Evolutionary conservation across 2,797 vertebrate species (phyloP).

Genomic region (Eurystomus glaucurus): DNA sequence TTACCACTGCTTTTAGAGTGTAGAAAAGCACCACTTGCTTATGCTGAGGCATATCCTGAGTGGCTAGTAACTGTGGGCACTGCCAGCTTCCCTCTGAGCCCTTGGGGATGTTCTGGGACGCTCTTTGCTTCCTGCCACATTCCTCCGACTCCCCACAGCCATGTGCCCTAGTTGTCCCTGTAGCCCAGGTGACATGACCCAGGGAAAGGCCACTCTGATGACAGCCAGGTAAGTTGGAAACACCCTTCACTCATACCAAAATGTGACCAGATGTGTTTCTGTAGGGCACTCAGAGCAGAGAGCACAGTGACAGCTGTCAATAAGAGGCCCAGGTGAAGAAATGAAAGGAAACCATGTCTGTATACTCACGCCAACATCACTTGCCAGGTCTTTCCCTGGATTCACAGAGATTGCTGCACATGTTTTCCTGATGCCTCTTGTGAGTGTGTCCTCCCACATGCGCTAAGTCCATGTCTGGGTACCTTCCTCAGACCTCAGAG

Average conservation of each 20-base stretch:
- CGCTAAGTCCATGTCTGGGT: rapidly evolving
- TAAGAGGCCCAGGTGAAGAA: background rate
- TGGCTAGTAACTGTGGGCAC: background rate
- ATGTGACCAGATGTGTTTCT: background rate
- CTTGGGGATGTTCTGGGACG: background rate
- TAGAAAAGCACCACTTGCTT: background rate
- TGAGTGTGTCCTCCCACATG: background rate
- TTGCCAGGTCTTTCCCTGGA: background rate
- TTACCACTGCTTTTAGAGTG: background rate
- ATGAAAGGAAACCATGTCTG: background rate
- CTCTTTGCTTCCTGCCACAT: background rate
- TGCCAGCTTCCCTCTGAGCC: background rate
- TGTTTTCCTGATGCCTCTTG: background rate
- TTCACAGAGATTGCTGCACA: background rate
- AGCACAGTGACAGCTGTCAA: background rate
- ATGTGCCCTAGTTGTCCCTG: background rate
- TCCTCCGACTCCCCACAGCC: background rate
- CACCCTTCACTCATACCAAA: background rate
- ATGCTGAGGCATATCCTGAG: background rate
- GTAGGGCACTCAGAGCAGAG: background rate
- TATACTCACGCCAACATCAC: constrained; percentile 26
- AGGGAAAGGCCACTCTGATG: background rate
- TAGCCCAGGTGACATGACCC: background rate
- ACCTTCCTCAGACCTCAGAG: background rate
- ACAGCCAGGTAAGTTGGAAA: background rate